Evolutionary conservation across 1,140 invertebrate genomes (phyloP).

Genomic region (Drosophila insularis): DNA sequence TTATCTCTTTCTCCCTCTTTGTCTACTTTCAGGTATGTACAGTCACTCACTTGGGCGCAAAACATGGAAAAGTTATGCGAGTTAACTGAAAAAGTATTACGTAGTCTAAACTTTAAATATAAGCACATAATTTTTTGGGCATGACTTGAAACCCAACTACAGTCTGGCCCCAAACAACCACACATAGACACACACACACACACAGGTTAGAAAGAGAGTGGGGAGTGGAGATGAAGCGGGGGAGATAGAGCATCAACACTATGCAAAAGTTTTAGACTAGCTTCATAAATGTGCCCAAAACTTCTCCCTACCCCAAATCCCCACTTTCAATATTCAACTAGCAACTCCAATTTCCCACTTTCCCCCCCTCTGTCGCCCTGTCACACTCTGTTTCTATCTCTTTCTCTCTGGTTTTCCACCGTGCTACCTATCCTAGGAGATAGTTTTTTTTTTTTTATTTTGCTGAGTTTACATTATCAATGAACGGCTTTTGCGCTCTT

Average conservation of each 20-base stretch:
- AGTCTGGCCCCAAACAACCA: background rate
- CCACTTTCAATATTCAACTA: constrained; percentile 5
- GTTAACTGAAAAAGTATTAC: constrained; percentile 79
- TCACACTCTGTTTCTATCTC: background rate
- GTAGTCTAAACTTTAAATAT: constrained; percentile 70
- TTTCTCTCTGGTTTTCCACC: background rate
- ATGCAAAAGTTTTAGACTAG: constrained; percentile 23
- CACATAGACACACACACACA: background rate
- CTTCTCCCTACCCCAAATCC: background rate
- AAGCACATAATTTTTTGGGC: constrained; percentile 77
- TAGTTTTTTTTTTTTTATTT: constrained; percentile 73
- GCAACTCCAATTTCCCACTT: background rate
- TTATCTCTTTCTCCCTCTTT: background rate
- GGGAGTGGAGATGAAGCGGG: background rate
- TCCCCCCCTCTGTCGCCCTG: background rate
- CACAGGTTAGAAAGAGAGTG: background rate
- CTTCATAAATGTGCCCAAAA: constrained; percentile 22
- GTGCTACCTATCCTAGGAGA: constrained; percentile 29
- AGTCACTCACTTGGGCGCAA: constrained; percentile 33
- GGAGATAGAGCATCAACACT: constrained; percentile 12
- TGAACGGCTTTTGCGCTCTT: constrained; percentile 70
- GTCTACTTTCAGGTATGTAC: constrained; percentile 46
- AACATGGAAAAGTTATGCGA: constrained; percentile 64
- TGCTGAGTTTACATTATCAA: constrained; percentile 80
- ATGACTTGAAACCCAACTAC: constrained; percentile 50